Evolutionary conservation across 2,888 invertebrate genomes (phyloP), one percentile per base, ranked within the genome.

Genomic region (Eutolmus rufibarbis): DNA sequence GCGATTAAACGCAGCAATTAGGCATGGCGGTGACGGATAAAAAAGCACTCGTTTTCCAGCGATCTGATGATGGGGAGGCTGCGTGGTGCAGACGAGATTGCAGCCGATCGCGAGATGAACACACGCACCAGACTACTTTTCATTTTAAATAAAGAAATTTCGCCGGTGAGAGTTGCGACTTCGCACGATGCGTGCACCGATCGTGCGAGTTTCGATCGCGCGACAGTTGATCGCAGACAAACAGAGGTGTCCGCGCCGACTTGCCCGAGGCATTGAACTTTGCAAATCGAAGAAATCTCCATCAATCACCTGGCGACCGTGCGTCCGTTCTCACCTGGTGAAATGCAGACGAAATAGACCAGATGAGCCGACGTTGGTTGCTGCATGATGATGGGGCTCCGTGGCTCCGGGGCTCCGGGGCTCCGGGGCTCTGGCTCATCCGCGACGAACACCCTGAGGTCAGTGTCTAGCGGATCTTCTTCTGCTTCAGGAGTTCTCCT

Each of bases 261-360:
- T 28, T 0, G 28, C 82, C 66, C n/a, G n/a, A 84, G 82, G 82
- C 82, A 84, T 66, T 84, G 82, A 84, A 84, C 82, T 37, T 84
- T 84, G 66, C 43, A 57, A 84, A 37, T 40, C 51, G 40, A 66
- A 84, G 82, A 79, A 79, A 79, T 84, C 66, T 34, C 66, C 82
- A 84, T 84, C 66, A 84, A 84, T 84, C 82, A 84, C 23, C 46
- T 16, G 51, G 51, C 19, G 77, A 77, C 34, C 40, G 40, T 34
- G 34, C 19, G 40, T 9, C 19, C 79, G 66, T 84, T 66, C 82
- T 66, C 82, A 66, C 28, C 37, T 31, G 66, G 37, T 19, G 56
- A 9, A 66, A 66, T 8, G 56, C n/a, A 81, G 28, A 28, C 28
- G 37, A 56, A 34, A 34, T 46, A 40, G 56, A 57, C 57, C 82